Conservation (phyloP, 2,113 vertebrate species). For the Cyprinodon brontotheroides region DNA sequence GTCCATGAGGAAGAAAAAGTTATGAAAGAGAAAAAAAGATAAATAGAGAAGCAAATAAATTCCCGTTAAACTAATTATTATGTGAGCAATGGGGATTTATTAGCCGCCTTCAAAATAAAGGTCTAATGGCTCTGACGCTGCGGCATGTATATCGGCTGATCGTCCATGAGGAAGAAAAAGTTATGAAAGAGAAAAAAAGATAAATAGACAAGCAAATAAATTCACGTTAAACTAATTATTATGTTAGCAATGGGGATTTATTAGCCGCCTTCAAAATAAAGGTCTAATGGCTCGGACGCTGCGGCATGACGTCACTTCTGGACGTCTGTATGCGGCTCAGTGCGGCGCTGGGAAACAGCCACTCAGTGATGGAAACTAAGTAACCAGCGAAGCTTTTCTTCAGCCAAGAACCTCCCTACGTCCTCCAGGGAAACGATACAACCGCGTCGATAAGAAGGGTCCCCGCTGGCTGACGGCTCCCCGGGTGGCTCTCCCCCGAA, state of each 20-base stretch:
- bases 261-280: not conserved
- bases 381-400: slow-evolving; percentile 21
- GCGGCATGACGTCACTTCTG: slow-evolving; percentile 75
- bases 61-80: too few relatives aligned
- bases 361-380: slow-evolving; percentile 72
- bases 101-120: not conserved
- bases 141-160: not conserved
- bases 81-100: not conserved
- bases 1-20: too few relatives aligned
- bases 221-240: too few relatives aligned
- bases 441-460: not conserved
- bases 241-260: not conserved
- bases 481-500: slow-evolving; percentile 1
- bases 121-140: not conserved
- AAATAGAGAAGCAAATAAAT: too few relatives aligned
- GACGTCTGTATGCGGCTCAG: slow-evolving; percentile 77
- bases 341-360: slow-evolving; percentile 70
- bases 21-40: too few relatives aligned
- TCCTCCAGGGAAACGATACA: not conserved
- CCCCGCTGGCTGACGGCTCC: not conserved
- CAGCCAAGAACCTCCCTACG: slow-evolving; percentile 9
- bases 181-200: too few relatives aligned
- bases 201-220: too few relatives aligned
- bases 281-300: not conserved
- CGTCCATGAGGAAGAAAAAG: too few relatives aligned